phyloP scores from a whole-genome alignment of 2,888 invertebrate genomes.

The Apamea crenata region DNA sequence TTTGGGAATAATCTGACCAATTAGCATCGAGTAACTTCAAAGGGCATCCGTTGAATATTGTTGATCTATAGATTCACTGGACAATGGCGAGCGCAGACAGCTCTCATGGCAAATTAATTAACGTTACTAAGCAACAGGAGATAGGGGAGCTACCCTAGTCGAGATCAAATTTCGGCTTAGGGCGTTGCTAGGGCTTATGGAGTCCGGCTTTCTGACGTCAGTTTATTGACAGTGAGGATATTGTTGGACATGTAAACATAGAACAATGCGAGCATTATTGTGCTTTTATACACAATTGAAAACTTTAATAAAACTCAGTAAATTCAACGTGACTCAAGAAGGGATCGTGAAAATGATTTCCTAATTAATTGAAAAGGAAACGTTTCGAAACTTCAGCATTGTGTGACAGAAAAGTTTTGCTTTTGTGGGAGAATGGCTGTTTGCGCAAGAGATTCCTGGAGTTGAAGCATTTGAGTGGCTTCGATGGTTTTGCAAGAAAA shows the following conservation, averaged over 20 bases:
- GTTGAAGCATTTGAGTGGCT: not conserved
- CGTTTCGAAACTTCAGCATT: constrained; percentile 6
- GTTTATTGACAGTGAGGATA: not conserved
- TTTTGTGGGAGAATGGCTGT: not conserved
- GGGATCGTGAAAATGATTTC: not conserved
- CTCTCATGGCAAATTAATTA: constrained; percentile 38
- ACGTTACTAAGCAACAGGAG: constrained; percentile 35
- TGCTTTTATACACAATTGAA: not conserved
- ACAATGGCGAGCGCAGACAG: constrained; percentile 14
- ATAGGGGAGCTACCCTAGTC: constrained; percentile 9
- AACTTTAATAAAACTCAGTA: not conserved
- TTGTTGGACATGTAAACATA: not conserved
- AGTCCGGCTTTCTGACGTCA: not conserved
- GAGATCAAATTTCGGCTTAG: constrained; percentile 7
- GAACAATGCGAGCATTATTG: not conserved
- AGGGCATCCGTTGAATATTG: not conserved
- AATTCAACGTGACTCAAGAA: constrained; percentile 1
- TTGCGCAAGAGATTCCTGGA: constrained; percentile 8
- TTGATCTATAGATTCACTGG: constrained; percentile 3
- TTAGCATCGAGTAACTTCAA: constrained; percentile 10
- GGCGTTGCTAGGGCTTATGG: not conserved
- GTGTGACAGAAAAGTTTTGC: not conserved
- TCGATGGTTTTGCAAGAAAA: not conserved
- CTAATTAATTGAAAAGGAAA: not conserved
- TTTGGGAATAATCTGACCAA: not conserved